Evolutionary conservation across 2,113 vertebrate genomes (phyloP).

Genomic region (Candoia aspera): DNA sequence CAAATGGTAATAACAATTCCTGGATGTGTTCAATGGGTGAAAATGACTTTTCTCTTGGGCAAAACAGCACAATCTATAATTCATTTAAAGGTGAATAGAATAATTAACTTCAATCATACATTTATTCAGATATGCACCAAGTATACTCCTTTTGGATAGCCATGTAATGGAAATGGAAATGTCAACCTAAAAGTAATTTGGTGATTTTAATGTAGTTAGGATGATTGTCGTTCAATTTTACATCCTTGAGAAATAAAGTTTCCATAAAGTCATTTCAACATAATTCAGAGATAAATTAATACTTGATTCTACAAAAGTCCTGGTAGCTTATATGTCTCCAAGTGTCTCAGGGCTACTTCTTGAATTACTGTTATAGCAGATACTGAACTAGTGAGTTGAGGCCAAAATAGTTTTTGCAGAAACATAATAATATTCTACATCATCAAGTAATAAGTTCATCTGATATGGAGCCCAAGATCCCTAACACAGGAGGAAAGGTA

Average conservation of each 20-base stretch:
- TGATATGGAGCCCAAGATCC: neutral
- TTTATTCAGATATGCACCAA: slow-evolving; percentile 2
- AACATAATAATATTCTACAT: neutral
- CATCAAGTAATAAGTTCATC: neutral
- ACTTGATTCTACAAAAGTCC: neutral
- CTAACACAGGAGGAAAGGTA: neutral
- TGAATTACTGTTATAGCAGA: neutral
- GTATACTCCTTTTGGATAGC: slow-evolving; percentile 15
- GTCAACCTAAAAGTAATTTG: slow-evolving; percentile 23
- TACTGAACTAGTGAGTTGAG: neutral
- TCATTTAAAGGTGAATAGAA: slow-evolving; percentile 31
- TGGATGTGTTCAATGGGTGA: slow-evolving; percentile 24
- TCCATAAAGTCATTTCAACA: slow-evolving; percentile 4
- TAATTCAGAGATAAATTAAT: slow-evolving; percentile 25
- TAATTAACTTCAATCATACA: slow-evolving; percentile 28
- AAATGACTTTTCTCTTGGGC: slow-evolving; percentile 33
- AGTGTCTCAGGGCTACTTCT: neutral
- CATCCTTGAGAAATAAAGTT: slow-evolving; percentile 28
- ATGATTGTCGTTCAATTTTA: slow-evolving; percentile 9
- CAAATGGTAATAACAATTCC: slow-evolving; percentile 25
- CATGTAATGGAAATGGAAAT: slow-evolving; percentile 21
- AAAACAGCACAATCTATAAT: slow-evolving; percentile 38
- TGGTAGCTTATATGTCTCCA: neutral
- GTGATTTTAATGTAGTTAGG: slow-evolving; percentile 10
- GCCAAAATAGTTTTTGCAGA: neutral